Evolutionary conservation across 1,140 invertebrate species (phyloP).

Genomic region (Meloidogyne chitwoodi): DNA sequence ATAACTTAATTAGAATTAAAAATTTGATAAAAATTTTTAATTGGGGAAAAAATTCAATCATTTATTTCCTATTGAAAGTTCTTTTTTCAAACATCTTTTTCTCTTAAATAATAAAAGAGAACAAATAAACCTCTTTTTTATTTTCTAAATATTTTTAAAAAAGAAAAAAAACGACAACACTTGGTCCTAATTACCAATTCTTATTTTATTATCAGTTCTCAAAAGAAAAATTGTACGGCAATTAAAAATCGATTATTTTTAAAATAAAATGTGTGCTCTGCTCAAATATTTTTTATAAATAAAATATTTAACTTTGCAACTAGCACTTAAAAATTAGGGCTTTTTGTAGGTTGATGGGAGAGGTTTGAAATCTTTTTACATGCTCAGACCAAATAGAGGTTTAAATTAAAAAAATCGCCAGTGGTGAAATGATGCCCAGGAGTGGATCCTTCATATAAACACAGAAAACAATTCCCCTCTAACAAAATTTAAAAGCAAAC

Average conservation of each 20-base stretch:
- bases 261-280: background rate
- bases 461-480: no score
- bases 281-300: background rate
- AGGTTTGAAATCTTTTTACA: no score
- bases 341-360: no score
- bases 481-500: no score
- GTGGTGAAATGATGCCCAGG: no score
- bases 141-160: background rate
- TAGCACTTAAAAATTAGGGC: no score
- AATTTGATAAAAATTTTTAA: background rate
- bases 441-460: no score
- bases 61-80: background rate
- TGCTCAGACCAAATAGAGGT: no score
- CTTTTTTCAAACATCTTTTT: background rate
- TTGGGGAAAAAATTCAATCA: no score
- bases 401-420: no score
- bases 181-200: background rate
- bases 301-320: background rate
- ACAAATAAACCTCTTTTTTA: background rate
- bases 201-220: background rate
- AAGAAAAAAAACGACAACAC: background rate
- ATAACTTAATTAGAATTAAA: background rate
- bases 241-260: no score
- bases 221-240: background rate
- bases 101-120: background rate